Evolutionary conservation across 2,113 vertebrate genomes (phyloP), one percentile per base, ranked within the genome.

Genomic region (Epinephelus lanceolatus): DNA sequence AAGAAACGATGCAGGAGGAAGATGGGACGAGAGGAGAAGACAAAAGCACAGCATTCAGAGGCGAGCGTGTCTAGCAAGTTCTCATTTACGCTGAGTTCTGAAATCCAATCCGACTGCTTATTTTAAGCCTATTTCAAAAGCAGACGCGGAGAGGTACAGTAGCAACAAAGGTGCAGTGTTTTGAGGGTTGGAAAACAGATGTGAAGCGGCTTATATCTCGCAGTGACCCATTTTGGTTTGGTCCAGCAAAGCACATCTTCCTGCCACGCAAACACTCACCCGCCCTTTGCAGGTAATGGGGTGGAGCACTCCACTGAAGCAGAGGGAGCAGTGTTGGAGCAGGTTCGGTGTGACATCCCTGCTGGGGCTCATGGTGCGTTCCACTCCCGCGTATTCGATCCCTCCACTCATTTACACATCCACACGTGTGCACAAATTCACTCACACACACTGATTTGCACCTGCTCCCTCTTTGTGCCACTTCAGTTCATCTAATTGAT

Each of bases 401-500:
- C 88, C 80, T 85, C 27, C 55, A 15, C 84, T 89, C 81, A 84
- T 92, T 86, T 90, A 74, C 87, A 83, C 83, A 51, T 45, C 57
- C 70, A 66, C 82, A 89, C 78, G 56, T 69, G 79, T 80, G 62
- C 77, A 71, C 57, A 79, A 53, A 88, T 77, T 71, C 72, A 71
- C 80, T 23, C 73, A n/a, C 25, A 65, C 79, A 52, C 76, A 71
- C 61, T 63, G 86, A 92, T 91, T 81, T 89, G 89, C 89, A 90
- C 93, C 92, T 90, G 87, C 86, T 93, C 88, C 90, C 90, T 84
- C 87, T 91, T 90, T 81, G 90, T 90, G 92, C 91, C 92, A 92
- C 92, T 93, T 91, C 81, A 84, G 87, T 91, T 92, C 83, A 76
- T 89, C 90, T 94, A 94, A 95, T 93, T 94, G 92, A 95, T 93